Percentiles rank a stretch among this genome's conserved stretches.
Evolutionary conservation across 2,888 invertebrate species (phyloP).

Genomic region (Drosophila colorata): DNA sequence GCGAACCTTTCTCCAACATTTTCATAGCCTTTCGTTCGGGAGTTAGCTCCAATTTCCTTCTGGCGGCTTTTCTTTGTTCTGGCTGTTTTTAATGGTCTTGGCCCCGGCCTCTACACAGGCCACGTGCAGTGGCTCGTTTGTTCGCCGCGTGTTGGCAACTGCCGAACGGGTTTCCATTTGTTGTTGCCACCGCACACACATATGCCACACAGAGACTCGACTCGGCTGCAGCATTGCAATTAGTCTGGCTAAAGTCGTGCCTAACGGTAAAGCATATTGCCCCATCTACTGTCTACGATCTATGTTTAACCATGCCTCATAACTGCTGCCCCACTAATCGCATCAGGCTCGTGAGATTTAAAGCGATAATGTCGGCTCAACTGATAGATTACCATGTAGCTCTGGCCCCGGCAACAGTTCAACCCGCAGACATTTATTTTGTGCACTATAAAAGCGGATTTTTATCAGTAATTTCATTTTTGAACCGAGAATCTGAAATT

Average conservation of each 20-base stretch:
- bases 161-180: constrained; percentile 59
- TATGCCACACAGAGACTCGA: constrained; percentile 58
- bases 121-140: constrained; percentile 64
- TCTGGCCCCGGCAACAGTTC: constrained; percentile 7
- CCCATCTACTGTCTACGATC: constrained; percentile 20
- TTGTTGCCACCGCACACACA: constrained; percentile 30
- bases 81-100: constrained; percentile 48
- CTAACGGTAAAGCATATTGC: constrained; percentile 72
- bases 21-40: constrained; percentile 22
- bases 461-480: constrained; percentile 13
- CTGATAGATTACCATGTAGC: constrained; percentile 67
- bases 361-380: constrained; percentile 71
- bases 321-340: constrained; percentile 62
- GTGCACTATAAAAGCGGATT: constrained; percentile 1
- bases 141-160: constrained; percentile 5
- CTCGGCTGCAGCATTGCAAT: constrained; percentile 59
- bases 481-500: constrained; percentile 1
- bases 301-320: constrained; percentile 38
- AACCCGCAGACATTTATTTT: constrained; percentile 14
- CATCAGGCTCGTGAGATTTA: constrained; percentile 71
- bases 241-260: constrained; percentile 79
- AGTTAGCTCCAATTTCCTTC: constrained; percentile 60
- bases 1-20: constrained; percentile 36
- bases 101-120: constrained; percentile 27
- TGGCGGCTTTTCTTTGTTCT: constrained; percentile 67